Conservation (phyloP, 2,888 invertebrate genomes). For the Eumacrocentrus americanus region DNA sequence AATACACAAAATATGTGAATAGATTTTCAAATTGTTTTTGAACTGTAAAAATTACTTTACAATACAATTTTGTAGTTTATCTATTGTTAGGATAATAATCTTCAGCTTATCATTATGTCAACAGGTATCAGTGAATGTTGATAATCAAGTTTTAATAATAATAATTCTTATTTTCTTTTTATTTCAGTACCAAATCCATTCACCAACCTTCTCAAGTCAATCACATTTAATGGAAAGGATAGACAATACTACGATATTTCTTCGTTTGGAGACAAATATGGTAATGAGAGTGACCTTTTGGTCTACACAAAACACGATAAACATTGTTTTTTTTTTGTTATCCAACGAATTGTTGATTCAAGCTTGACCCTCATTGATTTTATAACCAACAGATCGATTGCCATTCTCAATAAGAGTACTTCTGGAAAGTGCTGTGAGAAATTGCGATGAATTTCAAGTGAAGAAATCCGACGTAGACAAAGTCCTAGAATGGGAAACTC, state of each 20-base stretch:
- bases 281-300: constrained; percentile 65
- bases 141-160: background rate
- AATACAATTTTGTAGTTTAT: too few species aligned
- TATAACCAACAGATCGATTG: constrained; percentile 68
- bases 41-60: too few species aligned
- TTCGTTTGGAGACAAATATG: constrained; percentile 78
- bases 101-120: background rate
- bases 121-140: background rate
- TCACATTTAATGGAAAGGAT: constrained; percentile 68
- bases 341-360: constrained; percentile 21
- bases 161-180: background rate
- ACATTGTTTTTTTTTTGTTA: constrained; percentile 28
- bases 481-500: constrained; percentile 86
- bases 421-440: constrained; percentile 93
- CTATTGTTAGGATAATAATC: too few species aligned
- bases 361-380: constrained; percentile 12
- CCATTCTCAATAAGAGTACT: constrained; percentile 93
- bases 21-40: too few species aligned
- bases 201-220: constrained; percentile 66
- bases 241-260: constrained; percentile 83
- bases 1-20: too few species aligned
- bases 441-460: constrained; percentile 96
- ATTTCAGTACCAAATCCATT: constrained; percentile 70
- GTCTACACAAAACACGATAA: constrained; percentile 7
- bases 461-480: constrained; percentile 83